Conservation (phyloP, 2,888 invertebrate genomes). For the Magallana nippona region DNA sequence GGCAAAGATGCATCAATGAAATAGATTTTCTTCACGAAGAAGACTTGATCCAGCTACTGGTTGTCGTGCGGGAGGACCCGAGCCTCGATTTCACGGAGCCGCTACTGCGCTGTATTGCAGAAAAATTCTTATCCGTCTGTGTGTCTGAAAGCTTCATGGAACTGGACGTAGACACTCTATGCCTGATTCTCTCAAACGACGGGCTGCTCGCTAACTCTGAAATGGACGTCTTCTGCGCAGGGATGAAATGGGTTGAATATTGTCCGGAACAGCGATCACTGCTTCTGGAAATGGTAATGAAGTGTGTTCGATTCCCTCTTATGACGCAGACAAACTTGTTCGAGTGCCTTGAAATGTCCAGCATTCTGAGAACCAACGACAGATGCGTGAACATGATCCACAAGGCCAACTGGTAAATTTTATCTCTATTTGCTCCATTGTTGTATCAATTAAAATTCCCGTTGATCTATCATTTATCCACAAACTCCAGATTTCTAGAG, state of each 20-base stretch:
- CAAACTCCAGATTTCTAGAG: neutral
- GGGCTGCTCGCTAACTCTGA: neutral
- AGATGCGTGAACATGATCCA: neutral
- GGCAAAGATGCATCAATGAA: neutral
- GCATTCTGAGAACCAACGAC: neutral
- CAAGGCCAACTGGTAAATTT: constrained; percentile 37
- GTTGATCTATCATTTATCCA: neutral
- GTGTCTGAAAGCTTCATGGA: constrained; percentile 15
- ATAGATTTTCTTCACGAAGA: neutral
- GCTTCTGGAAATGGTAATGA: constrained; percentile 2
- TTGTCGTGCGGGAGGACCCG: neutral
- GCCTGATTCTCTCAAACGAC: constrained; percentile 28
- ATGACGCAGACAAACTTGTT: constrained; percentile 34
- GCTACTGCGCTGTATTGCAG: neutral
- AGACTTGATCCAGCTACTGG: constrained; percentile 24
- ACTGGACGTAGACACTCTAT: constrained; percentile 32
- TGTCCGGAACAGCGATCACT: neutral
- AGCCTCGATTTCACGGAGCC: neutral
- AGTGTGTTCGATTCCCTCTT: constrained; percentile 36
- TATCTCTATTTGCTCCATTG: too few relatives aligned
- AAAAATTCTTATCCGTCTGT: constrained; percentile 7
- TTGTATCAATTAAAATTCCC: neutral
- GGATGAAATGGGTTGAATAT: constrained; percentile 9
- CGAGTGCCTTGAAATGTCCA: neutral
- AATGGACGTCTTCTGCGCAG: constrained; percentile 35